Evolutionary conservation across 1,140 invertebrate species (phyloP), one percentile per base, ranked within the genome.

Genomic region (Lanistes nyassanus): DNA sequence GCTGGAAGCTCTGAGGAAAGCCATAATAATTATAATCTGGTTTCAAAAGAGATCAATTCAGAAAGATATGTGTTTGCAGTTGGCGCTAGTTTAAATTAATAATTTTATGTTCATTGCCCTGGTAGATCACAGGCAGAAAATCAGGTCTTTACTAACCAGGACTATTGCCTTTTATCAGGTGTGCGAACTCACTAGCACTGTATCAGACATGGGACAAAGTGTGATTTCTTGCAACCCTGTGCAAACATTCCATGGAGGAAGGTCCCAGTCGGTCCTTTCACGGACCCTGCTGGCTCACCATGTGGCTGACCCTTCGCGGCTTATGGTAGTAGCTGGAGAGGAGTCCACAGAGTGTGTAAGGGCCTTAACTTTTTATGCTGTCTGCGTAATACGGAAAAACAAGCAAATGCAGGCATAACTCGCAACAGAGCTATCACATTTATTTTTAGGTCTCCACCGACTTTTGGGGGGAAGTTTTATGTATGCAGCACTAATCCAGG

Each of bases 171-270:
- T 19, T 72, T 75, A 64, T 36, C 75, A 85, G 81, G 64, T 86
- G 60, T 86, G 86, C 81, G 83, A 86, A 74, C 73, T 88, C 81
- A 78, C 77, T 13, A 77, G 66, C 36, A 55, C 56, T 0, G 79
- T 77, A 39, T 67, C 80, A 19, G 79, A 79, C 37, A 34, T 39
- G 53, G 76, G 81, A 60, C 76, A 76, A 1, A 60, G 71, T 31
- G 65, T 80, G 13, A 81, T 90, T 71, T 84, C 86, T 2, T 92
- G 91, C 81, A 91, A 93, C 69, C 81, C 90, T 5, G 85, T 93
- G 29, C 91, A 93, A 69, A 92, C 90, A 1, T 92, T 93, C 78
- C 86, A 91, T 55, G 93, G 92, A 3, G 92, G 93, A 4, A 90
- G 87, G 29, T 90, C 90, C 58, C 93, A 93, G 77, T 92, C 91